A percentile compares a stretch with the other conserved stretches of the same genome.
These are phyloP conservation scores for Akabosia matsudoensis DNA, from an alignment of 1,140 invertebrate genomes.

Conservation along the genomic window DNA sequence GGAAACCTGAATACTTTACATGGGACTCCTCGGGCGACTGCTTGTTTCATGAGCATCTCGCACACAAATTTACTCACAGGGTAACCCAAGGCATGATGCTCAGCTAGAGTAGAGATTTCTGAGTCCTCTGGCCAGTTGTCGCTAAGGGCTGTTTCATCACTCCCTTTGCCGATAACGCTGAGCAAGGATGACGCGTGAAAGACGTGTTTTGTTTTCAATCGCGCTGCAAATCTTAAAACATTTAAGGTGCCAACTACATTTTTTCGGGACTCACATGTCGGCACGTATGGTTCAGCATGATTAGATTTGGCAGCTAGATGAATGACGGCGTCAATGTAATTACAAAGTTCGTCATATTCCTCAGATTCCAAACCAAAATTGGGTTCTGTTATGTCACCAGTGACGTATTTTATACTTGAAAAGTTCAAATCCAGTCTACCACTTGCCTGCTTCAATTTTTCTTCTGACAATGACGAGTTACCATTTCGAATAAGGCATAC, in stretches of 20 bases:
- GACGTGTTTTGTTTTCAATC: constrained; percentile 13
- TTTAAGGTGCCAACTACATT: not conserved
- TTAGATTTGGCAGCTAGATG: not conserved
- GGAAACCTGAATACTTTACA: constrained; percentile 23
- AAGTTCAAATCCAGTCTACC: not conserved
- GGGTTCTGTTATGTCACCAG: not conserved
- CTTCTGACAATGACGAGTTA: not conserved
- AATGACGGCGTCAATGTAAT: not conserved
- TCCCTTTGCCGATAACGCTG: not conserved
- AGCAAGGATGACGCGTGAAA: constrained; percentile 22
- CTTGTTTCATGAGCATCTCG: constrained; percentile 22
- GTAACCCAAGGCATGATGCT: constrained; percentile 1
- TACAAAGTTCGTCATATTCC: not conserved
- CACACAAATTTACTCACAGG: constrained; percentile 22
- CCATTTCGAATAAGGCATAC: not conserved
- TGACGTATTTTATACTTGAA: not conserved
- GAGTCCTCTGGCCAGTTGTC: constrained; percentile 4
- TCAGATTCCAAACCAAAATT: not conserved
- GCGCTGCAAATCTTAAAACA: constrained; percentile 16
- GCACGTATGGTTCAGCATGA: not conserved
- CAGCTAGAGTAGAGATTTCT: not conserved
- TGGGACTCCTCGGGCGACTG: constrained; percentile 16
- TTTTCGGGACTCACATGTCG: not conserved
- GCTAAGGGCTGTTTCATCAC: not conserved
- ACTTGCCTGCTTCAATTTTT: not conserved